phyloP scores from a whole-genome alignment of 2,797 vertebrate genomes.

The Cryptoprocta ferox region DNA sequence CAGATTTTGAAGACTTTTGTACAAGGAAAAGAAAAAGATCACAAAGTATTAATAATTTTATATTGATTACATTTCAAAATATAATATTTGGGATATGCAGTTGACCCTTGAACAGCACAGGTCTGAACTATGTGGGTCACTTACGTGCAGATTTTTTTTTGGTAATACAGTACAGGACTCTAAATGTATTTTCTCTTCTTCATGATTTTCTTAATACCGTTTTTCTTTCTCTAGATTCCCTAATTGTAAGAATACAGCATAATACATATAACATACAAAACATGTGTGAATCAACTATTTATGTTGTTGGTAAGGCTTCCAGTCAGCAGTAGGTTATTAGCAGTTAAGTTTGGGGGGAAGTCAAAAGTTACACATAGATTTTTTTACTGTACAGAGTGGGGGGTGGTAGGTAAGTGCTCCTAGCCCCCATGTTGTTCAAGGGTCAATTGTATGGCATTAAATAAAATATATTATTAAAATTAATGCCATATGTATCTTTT shows the following conservation, averaged over 20 bases:
- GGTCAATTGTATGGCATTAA: background rate
- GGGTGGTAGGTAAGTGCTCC: background rate
- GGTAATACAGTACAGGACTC: background rate
- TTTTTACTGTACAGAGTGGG: background rate
- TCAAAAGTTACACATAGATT: background rate
- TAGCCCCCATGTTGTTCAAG: background rate
- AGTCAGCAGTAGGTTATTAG: background rate
- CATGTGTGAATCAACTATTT: background rate
- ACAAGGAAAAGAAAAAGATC: background rate
- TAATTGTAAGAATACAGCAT: background rate
- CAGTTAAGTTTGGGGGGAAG: background rate
- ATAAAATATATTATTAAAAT: conserved; percentile 3
- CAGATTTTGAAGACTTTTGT: background rate
- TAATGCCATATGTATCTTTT: background rate
- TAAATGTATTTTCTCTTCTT: background rate
- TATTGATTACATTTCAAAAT: background rate
- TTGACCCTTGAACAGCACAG: background rate
- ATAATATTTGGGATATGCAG: background rate
- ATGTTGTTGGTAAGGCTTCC: background rate
- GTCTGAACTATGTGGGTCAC: background rate
- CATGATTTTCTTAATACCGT: background rate
- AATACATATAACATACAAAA: background rate
- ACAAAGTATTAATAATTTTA: background rate
- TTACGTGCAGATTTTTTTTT: background rate
- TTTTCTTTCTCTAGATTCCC: background rate